Evolutionary conservation across 1,140 invertebrate genomes (phyloP), one percentile per base, ranked within the genome.

Genomic region (Sesamia nonagrioides): DNA sequence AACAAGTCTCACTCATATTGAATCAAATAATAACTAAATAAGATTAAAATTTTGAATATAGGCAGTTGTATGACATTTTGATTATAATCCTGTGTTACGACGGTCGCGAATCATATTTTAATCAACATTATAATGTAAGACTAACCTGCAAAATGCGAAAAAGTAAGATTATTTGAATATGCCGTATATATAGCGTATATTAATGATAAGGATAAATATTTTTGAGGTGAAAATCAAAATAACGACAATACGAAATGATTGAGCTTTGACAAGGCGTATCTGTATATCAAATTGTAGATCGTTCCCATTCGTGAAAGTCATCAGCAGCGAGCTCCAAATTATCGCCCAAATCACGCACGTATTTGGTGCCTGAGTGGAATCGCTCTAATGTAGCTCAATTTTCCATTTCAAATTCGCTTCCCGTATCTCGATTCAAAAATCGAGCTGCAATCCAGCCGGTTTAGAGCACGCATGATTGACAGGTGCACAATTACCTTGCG

Each of bases 351-450:
- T 66, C 61, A 66, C 61, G 61, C 61, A 42, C 61, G 56, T 33
- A 60, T 60, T 60, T 33, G 61, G 61, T 9, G 61, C 60, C 42
- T 60, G n/a, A 66, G 17, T 11, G 37, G 37, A 66, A 66, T 66
- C 42, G 61, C 37, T 66, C 61, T 66, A 66, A 66, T 66, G 61
- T 66, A 66, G 61, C 61, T 66, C 61, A 40, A 66, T 66, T 66
- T 66, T 37, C 61, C 61, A 37, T 42, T 66, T 42, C 37, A n/a
- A 3, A 66, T 66, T 66, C 61, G 61, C 37, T 40, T 66, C 7
- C 37, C 37, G 37, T 58, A 66, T 42, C 37, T 66, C 37, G 37
- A 66, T 66, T 66, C 61, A 66, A 66, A 66, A 66, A 66, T 66
- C 61, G 17, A 42, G 61, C 17, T 66, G 61, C 61, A 66, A 66